Base-by-base conservation (phyloP, 2,113 vertebrate genomes). In the Dicentrarchus labrax region DNA sequence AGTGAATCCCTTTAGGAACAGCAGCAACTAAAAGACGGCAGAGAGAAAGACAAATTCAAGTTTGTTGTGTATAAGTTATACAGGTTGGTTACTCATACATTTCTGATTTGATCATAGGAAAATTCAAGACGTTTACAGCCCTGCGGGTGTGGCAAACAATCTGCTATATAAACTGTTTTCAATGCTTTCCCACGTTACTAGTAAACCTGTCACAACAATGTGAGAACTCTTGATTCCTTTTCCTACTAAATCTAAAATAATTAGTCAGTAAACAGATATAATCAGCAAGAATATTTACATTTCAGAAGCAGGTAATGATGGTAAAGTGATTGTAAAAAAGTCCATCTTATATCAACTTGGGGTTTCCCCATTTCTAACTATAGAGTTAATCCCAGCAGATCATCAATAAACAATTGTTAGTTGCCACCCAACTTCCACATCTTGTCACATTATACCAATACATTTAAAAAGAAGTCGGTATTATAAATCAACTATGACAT, bases 1-100 rank as follows among this genome's bases (percentile, higher is more conserved):
- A 0, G 98, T 97, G 95, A 99, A 99, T 66, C 98, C 98, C 85
- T 99, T 99, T 76, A 99, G 94, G 95, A 99, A 99, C 91, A 99
- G 96, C 96, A 99, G 95, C 96, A 99, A 92, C 98, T 99, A 79
- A 48, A 30, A 91, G 86, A 48, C 3, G 8, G 67, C 51, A 24
- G 83, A 50, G 64, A 71, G 38, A 59, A 38, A 15, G 6, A 41
- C 15, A 38, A 10, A 41, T 1, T 47, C 39, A 64, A 17, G 4
- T 78, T 76, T 39, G 24, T 4, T 30, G 45, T 8, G 21, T 5
- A 11, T 1, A 5, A 41, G 24, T 73, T 16, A 24, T 11, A 36
- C 12, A 0, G 8, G 30, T n/a, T 7, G 1, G 1, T n/a, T 16
- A 21, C 15, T 7, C 11, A 64, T 1, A 17, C 16, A 24, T 3